Conservation (phyloP, 1,140 invertebrate genomes). For the Scylla paramamosain region DNA sequence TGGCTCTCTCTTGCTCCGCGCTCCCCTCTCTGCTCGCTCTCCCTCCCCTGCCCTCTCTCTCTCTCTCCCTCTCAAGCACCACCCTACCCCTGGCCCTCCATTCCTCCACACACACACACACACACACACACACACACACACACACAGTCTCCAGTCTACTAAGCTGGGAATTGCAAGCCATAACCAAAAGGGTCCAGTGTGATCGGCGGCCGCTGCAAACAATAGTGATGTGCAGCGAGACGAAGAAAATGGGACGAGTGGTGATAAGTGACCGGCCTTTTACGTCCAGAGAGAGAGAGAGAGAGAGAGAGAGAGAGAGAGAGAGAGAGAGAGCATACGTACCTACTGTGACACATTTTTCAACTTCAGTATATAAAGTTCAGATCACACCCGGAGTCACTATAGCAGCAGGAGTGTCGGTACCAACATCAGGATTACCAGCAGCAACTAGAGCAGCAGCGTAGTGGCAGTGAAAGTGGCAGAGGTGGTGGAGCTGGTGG, state of each 20-base stretch:
- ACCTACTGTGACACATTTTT: neutral
- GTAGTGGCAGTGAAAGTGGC: neutral
- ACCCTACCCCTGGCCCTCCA: no score
- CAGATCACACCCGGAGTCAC: neutral
- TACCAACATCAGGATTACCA: no score
- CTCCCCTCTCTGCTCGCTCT: neutral
- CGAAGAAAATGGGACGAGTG: neutral
- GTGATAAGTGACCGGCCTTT: neutral
- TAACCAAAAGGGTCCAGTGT: neutral
- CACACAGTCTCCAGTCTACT: no score
- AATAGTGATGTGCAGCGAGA: neutral
- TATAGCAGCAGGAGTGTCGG: neutral
- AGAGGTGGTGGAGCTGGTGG: neutral
- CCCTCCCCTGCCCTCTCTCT: neutral
- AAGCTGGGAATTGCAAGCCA: neutral
- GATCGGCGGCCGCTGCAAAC: neutral
- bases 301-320: constrained; percentile 28
- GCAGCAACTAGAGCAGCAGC: no score
- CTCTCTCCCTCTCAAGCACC: no score
- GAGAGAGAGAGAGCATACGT: neutral
- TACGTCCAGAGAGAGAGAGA: constrained; percentile 29
- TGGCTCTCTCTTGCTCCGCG: neutral
- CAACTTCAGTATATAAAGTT: neutral
- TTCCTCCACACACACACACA: no score
- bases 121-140: no score